phyloP scores from a whole-genome alignment of 2,797 vertebrate genomes.

The Alosa sapidissima region DNA sequence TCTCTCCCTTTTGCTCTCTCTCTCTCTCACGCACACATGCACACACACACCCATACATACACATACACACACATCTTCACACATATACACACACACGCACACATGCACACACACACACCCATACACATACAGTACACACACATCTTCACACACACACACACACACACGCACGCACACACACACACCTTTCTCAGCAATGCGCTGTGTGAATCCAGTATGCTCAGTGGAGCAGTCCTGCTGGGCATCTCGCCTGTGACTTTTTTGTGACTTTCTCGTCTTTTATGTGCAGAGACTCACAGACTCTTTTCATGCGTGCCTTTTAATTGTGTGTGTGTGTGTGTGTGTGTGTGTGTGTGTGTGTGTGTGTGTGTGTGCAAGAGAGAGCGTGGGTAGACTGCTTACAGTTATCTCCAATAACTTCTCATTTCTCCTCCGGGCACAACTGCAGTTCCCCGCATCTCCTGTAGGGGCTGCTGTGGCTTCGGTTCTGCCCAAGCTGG shows the following conservation, averaged over 20 bases:
- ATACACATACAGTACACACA: background rate
- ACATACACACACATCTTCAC: background rate
- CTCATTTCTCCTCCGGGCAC: background rate
- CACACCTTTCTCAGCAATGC: background rate
- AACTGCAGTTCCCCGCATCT: conserved; percentile 28
- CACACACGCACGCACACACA: background rate
- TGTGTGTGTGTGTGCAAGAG: background rate
- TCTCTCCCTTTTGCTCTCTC: too few species aligned
- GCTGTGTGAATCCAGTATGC: background rate
- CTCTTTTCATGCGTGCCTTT: background rate
- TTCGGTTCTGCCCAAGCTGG: conserved; percentile 25
- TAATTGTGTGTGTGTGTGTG: background rate
- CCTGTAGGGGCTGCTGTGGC: conserved; percentile 64
- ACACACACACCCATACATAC: background rate
- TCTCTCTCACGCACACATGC: background rate
- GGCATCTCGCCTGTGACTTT: background rate
- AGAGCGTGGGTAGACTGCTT: background rate
- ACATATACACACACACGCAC: background rate
- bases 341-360: background rate
- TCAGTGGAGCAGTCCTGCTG: background rate
- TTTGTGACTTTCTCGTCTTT: background rate
- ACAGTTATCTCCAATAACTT: background rate
- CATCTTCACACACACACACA: background rate
- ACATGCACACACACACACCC: background rate
- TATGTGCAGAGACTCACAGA: background rate